Percentiles rank a stretch among this genome's conserved stretches.
Evolutionary conservation across 2,888 invertebrate species (phyloP).

Genomic region (Lithophane socia): DNA sequence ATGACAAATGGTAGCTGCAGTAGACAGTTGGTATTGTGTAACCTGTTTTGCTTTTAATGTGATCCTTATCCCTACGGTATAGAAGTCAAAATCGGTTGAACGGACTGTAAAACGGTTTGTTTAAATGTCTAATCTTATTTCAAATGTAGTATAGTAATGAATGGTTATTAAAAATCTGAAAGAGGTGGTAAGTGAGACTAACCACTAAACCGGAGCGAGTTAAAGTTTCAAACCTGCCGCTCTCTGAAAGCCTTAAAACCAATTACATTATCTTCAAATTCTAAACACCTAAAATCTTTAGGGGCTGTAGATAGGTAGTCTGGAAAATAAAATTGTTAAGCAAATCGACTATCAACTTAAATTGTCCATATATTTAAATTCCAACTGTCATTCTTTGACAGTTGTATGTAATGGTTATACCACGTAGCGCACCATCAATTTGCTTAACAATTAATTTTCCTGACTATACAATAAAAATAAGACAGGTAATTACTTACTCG

Average conservation of each 20-base stretch:
- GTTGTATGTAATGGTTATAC: neutral
- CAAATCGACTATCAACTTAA: neutral
- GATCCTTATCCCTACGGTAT: too few species aligned
- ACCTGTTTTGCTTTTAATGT: too few species aligned
- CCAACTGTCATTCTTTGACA: neutral
- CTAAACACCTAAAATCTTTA: neutral
- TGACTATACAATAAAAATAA: neutral
- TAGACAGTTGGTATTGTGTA: too few species aligned
- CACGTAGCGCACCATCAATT: neutral
- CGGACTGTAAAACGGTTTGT: too few species aligned
- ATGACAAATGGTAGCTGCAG: too few species aligned
- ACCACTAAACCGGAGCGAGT: too few species aligned
- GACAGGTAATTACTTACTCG: slow-evolving; percentile 61
- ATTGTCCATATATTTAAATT: neutral
- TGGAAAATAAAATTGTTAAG: neutral
- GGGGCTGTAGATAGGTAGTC: neutral
- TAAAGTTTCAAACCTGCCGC: neutral
- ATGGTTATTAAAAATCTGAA: too few species aligned
- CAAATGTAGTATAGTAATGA: too few species aligned
- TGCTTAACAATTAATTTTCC: too few species aligned
- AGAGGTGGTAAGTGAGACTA: too few species aligned
- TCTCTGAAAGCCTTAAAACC: neutral
- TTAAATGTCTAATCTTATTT: too few species aligned
- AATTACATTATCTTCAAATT: neutral
- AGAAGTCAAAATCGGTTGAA: too few species aligned